Conservation (phyloP, 2,113 vertebrate genomes). For the Electrona antarctica region DNA sequence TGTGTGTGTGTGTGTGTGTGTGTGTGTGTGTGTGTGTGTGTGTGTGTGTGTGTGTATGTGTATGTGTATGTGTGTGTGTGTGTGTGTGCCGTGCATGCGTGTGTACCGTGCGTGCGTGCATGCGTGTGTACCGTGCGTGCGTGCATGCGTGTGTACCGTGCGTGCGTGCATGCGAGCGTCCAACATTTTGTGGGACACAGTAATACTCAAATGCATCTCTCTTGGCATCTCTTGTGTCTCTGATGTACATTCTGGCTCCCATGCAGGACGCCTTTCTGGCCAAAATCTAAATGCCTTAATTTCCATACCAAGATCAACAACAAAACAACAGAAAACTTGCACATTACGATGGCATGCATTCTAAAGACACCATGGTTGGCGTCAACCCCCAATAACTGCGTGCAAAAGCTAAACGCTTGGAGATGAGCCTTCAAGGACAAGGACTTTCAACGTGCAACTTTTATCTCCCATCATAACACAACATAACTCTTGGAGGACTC, state of each 20-base stretch:
- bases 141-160: background rate
- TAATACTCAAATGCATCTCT: too few relatives aligned
- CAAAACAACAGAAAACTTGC: too few relatives aligned
- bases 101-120: slow-evolving; percentile 19
- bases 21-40: too few relatives aligned
- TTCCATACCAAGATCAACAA: too few relatives aligned
- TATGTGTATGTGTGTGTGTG: too few relatives aligned
- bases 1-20: slow-evolving; percentile 8
- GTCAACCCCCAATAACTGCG: background rate
- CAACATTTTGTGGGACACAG: too few relatives aligned
- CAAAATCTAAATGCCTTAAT: slow-evolving; percentile 20
- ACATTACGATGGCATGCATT: background rate
- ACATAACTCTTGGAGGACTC: slow-evolving; percentile 28
- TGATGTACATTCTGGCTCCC: slow-evolving; percentile 3
- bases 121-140: background rate
- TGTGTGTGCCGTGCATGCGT: too few relatives aligned
- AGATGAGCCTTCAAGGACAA: slow-evolving; percentile 11
- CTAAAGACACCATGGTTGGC: too few relatives aligned
- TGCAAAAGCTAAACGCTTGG: slow-evolving; percentile 12
- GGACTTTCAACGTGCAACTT: slow-evolving; percentile 27
- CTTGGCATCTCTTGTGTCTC: too few relatives aligned
- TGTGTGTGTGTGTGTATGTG: too few relatives aligned
- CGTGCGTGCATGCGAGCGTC: too few relatives aligned
- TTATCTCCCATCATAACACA: slow-evolving; percentile 32
- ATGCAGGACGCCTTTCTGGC: background rate